Conservation (phyloP, 2,113 vertebrate species). For the Myocastor coypus region DNA sequence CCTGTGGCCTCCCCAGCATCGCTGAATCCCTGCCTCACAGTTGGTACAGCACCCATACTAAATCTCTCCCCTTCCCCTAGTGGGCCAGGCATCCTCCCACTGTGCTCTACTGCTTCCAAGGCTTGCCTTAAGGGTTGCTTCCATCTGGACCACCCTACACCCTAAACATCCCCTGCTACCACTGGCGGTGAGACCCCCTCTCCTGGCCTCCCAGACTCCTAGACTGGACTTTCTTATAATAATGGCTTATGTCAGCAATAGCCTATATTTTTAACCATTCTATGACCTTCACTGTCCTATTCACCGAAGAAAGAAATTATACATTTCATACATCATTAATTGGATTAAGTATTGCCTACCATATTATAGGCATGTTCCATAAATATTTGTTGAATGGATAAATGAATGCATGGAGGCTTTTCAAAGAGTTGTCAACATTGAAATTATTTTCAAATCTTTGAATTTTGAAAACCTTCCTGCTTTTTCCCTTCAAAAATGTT, state of each 20-base stretch:
- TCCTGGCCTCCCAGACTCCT: not conserved
- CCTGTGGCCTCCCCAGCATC: not conserved
- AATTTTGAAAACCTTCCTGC: not conserved
- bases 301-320: not conserved
- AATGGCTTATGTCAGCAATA: not conserved
- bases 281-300: not conserved
- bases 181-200: not conserved
- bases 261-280: not conserved
- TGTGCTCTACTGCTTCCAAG: not conserved
- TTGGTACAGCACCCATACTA: not conserved
- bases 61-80: not conserved
- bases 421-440: not conserved
- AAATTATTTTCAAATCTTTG: not conserved
- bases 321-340: not conserved
- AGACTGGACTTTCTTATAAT: not conserved
- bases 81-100: not conserved
- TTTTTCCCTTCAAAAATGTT: not conserved
- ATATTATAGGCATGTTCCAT: not conserved
- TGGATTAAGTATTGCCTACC: not conserved
- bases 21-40: not conserved
- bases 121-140: not conserved
- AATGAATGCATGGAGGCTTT: not conserved
- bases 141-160: not conserved
- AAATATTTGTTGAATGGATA: not conserved
- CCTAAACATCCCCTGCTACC: fast-evolving